A percentile compares a stretch with the other conserved stretches of the same genome.
Conservation (phyloP, 2,113 vertebrate genomes). For the Prietella phreatophila region DNA sequence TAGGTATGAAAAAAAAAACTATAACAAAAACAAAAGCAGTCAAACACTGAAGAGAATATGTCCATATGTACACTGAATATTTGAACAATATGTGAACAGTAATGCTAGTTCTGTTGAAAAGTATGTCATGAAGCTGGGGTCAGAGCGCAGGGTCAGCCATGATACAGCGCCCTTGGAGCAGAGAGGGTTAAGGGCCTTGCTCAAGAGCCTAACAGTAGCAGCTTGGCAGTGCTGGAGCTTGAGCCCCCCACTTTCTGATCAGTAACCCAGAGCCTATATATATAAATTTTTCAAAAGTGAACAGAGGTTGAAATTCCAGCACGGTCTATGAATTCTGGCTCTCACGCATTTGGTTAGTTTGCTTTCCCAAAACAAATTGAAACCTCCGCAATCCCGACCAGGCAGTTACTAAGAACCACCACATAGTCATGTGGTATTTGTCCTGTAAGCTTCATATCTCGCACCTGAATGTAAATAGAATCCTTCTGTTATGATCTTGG, state of each 20-base stretch:
- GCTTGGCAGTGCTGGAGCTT: too few species aligned
- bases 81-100: not conserved
- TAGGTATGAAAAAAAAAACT: not conserved
- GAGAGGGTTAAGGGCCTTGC: too few species aligned
- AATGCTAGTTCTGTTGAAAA: not conserved
- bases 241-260: too few species aligned
- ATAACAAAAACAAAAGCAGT: not conserved
- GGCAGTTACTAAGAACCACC: not conserved
- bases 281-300: too few species aligned
- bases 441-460: not conserved
- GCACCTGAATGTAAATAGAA: not conserved
- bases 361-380: not conserved
- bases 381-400: not conserved
- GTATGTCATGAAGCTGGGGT: not conserved
- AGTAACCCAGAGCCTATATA: too few species aligned
- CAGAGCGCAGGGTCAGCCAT: too few species aligned
- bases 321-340: not conserved
- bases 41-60: not conserved
- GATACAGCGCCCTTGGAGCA: too few species aligned
- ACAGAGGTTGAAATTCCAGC: not conserved
- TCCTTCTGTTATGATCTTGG: too few species aligned
- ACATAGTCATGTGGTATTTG: not conserved
- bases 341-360: not conserved
- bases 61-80: not conserved
- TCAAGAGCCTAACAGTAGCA: too few species aligned